These are phyloP conservation scores for Periophthalmodon schlosseri DNA, from an alignment of 2,113 vertebrate genomes.

Conservation along the genomic window DNA sequence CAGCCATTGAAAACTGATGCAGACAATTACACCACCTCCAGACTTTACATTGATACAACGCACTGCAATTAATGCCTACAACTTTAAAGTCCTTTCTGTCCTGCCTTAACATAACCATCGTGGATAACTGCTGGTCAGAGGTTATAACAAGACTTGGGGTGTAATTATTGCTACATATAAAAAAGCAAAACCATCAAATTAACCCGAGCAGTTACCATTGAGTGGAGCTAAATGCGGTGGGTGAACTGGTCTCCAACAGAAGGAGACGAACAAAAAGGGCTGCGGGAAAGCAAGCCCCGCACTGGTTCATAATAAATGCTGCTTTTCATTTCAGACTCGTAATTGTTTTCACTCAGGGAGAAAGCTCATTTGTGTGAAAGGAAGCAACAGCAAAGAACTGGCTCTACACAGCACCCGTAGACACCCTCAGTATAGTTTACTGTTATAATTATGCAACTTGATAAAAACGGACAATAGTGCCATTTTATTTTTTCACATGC, in stretches of 20 bases:
- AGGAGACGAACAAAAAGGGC: background rate
- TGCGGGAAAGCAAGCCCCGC: background rate
- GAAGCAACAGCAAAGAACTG: background rate
- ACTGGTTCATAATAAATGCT: conserved; percentile 5
- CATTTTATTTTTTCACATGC: background rate
- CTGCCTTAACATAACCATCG: conserved; percentile 3
- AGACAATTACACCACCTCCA: conserved; percentile 24
- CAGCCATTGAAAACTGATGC: conserved; percentile 36
- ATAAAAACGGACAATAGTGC: background rate
- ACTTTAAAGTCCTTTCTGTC: conserved; percentile 3
- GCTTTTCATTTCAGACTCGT: conserved; percentile 25
- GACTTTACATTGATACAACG: conserved; percentile 28
- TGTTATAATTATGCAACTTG: background rate
- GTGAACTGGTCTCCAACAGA: conserved; percentile 12
- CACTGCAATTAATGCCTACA: conserved; percentile 30
- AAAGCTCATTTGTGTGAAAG: conserved; percentile 40
- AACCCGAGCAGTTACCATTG: conserved; percentile 24
- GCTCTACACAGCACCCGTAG: background rate
- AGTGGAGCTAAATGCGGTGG: conserved; percentile 21
- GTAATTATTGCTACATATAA: conserved; percentile 13
- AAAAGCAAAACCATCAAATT: conserved; percentile 32
- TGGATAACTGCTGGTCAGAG: background rate
- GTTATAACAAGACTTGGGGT: background rate
- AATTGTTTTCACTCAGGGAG: conserved; percentile 28
- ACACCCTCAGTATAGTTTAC: background rate